Base-by-base conservation (phyloP, 2,113 vertebrate genomes). In the Pica pica region DNA sequence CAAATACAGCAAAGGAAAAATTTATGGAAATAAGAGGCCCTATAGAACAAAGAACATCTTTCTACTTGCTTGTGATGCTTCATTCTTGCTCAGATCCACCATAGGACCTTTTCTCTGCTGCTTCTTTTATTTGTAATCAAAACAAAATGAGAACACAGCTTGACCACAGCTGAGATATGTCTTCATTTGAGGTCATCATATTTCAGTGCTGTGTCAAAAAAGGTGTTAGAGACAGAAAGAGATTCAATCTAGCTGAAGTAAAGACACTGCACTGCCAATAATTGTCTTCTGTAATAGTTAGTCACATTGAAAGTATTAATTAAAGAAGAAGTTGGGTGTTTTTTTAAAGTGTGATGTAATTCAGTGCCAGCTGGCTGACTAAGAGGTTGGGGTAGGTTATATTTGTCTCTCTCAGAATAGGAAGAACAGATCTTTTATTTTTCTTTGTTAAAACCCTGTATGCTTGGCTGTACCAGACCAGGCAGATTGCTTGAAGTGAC, bases 401-500 rank as follows among this genome's bases (percentile, higher is more conserved):
- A 86, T 90, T 60, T 92, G 35, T 93, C 76, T 90, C 33, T 59
- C 47, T 86, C n/a, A 81, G 27, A 93, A 74, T 6, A 69, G 30
- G 33, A 94, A 80, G 63, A 90, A 93, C 71, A 83, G 47, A 83
- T 84, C 52, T 93, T 96, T 89, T 64, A n/a, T 87, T 95, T 95
- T 90, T 44, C 60, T 95, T 95, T 90, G 57, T 77, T 80, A 86
- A 94, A 94, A 88, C 26, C 59, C 63, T 70, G 33, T 68, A 59
- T 81, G 52, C 41, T 95, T 95, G 87, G 75, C 87, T 96, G 60
- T 96, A 86, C 68, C 68, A 88, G 44, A 95, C 47, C 82, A 88
- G 82, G 87, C 90, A 96, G 93, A 93, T 96, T 95, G 93, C 79
- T 94, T 71, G 79, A 95, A 81, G 79, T 70, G 82, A 92, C 61